A percentile compares a stretch with the other conserved stretches of the same genome.
These are phyloP conservation scores for Chaetodon trifascialis DNA, from an alignment of 2,113 vertebrate genomes.

Conservation along the genomic window DNA sequence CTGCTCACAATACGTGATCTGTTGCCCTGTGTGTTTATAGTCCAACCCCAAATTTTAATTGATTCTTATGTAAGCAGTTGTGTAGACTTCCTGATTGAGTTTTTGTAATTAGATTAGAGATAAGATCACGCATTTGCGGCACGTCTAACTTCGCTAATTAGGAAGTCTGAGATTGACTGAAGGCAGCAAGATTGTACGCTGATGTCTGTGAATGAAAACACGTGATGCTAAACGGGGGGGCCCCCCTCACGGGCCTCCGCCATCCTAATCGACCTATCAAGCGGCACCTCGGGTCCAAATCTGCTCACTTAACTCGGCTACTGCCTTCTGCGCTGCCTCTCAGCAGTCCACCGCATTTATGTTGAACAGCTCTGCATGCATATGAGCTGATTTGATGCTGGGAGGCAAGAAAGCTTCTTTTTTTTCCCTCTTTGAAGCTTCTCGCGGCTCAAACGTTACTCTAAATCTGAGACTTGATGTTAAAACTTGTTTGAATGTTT, in stretches of 20 bases:
- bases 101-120: conserved; percentile 46
- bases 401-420: background rate
- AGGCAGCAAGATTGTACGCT: conserved; percentile 2
- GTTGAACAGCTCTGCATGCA: conserved; percentile 30
- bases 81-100: conserved; percentile 53
- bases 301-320: conserved; percentile 25
- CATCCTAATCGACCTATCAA: conserved; percentile 47
- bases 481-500: background rate
- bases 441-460: conserved; percentile 9
- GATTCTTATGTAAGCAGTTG: conserved; percentile 32
- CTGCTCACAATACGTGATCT: conserved; percentile 43
- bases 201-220: conserved; percentile 41
- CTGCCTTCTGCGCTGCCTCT: conserved; percentile 33
- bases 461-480: conserved; percentile 8
- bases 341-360: conserved; percentile 39
- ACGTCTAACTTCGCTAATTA: conserved; percentile 18
- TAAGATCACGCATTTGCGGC: conserved; percentile 43
- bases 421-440: conserved; percentile 13
- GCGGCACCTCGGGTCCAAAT: conserved; percentile 42
- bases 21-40: conserved; percentile 33
- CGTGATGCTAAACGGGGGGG: conserved; percentile 6
- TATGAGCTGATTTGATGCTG: conserved; percentile 38
- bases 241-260: conserved; percentile 6
- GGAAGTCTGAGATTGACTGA: conserved; percentile 31
- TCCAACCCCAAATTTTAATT: conserved; percentile 22